Conservation (phyloP, 1,140 invertebrate genomes). For the Zaprionus capensis region DNA sequence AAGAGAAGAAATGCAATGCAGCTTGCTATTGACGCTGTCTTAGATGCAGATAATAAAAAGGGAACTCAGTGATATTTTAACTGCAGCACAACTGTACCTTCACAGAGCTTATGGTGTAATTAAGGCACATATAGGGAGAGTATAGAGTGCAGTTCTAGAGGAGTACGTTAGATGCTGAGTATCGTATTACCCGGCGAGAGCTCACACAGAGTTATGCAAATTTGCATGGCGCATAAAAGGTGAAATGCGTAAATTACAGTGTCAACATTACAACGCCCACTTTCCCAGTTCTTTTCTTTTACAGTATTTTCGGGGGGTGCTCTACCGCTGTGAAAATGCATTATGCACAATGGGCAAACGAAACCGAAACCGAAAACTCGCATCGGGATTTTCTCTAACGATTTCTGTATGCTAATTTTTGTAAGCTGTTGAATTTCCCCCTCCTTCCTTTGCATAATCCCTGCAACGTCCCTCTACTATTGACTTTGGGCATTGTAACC, state of each 20-base stretch:
- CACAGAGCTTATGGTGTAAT: neutral
- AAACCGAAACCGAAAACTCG: constrained; percentile 54
- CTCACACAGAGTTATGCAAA: constrained; percentile 65
- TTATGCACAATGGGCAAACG: constrained; percentile 63
- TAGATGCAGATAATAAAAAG: constrained; percentile 1
- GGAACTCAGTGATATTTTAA: neutral
- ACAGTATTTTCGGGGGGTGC: constrained; percentile 45
- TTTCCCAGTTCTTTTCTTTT: constrained; percentile 44
- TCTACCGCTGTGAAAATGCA: constrained; percentile 77
- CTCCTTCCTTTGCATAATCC: neutral
- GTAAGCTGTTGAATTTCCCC: constrained; percentile 68
- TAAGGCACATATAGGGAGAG: neutral
- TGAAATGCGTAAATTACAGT: constrained; percentile 82
- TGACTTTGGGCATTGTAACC: constrained; percentile 70
- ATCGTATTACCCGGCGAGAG: constrained; percentile 66
- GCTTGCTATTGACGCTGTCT: constrained; percentile 5
- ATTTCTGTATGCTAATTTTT: constrained; percentile 64
- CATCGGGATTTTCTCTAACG: constrained; percentile 24
- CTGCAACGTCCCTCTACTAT: constrained; percentile 13
- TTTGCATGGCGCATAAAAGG: constrained; percentile 60
- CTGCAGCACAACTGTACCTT: constrained; percentile 53
- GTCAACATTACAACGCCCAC: constrained; percentile 82
- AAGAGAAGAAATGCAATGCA: constrained; percentile 19
- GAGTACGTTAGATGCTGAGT: constrained; percentile 12
- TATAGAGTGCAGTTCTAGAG: neutral